Base-by-base conservation (phyloP, 2,797 vertebrate genomes). In the Tinamus major region DNA sequence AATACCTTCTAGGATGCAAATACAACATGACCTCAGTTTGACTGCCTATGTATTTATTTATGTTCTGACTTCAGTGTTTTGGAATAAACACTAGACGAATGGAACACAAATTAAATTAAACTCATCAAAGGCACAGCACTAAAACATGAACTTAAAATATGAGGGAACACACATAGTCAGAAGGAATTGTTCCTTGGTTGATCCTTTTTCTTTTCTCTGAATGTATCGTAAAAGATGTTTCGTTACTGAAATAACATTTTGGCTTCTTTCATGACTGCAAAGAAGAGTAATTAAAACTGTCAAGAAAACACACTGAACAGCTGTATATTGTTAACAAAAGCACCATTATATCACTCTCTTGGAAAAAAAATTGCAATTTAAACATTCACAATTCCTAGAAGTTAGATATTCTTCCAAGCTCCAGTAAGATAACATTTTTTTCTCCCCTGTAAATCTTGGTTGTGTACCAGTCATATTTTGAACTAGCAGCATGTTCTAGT, bases 211-310 rank as follows among this genome's bases (percentile, higher is more conserved):
- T 93, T 94, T 92, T 96, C 93, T 95, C 55, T 93, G 91, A 96
- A 92, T 59, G 80, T 83, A 94, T 89, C 95, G 93, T 96, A 94
- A 97, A 97, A 96, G 90, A 83, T 78, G 85, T 95, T 96, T 96
- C 86, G 79, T 91, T 97, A 90, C 75, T 84, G 87, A 94, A 97
- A 92, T 94, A 97, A 94, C 81, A 92, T 95, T 97, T 95, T 95
- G 93, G 94, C 92, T 97, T 96, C 93, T 96, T 95, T 96, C 92
- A 96, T 44, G 77, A 93, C 87, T 63, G 77, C 94, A 97, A 97
- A 96, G 96, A 96, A 95, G 89, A 92, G 91, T 96, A 97, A 98
- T 98, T 97, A 97, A 92, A 96, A 96, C 87, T 96, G 97, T 96
- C 95, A 95, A 92, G 95, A 97, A 97, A 97, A 97, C 95, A 96